Conservation (phyloP, 2,797 vertebrate species). For the Melopsittacus undulatus region DNA sequence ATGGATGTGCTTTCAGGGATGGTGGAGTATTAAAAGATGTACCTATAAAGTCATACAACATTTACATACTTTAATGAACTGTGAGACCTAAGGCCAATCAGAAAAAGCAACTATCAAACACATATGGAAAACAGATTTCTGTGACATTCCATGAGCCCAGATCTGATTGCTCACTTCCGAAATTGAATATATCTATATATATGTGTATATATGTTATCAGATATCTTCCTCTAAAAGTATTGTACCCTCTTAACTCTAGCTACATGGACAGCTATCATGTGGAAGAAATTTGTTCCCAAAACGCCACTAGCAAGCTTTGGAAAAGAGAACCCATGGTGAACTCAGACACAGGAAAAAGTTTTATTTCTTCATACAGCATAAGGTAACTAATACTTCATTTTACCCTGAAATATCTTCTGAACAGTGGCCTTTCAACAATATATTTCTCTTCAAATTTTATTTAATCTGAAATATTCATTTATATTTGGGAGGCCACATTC, state of each 20-base stretch:
- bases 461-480: neutral
- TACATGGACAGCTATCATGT: neutral
- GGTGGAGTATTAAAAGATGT: neutral
- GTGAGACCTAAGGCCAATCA: neutral
- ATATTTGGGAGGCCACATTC: neutral
- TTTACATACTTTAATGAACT: neutral
- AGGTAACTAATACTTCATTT: neutral
- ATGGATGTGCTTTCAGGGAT: neutral
- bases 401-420: neutral
- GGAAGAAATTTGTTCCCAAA: conserved; percentile 5
- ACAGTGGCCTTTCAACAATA: neutral
- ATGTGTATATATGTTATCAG: neutral
- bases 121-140: neutral
- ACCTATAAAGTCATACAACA: neutral
- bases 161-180: neutral
- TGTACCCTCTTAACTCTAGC: neutral
- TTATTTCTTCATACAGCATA: neutral
- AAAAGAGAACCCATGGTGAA: neutral
- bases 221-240: neutral
- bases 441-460: neutral
- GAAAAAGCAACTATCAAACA: neutral
- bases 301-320: conserved; percentile 6
- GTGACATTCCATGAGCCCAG: neutral
- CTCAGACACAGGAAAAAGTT: neutral
- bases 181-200: neutral